Conservation (phyloP, 2,888 invertebrate species). For the Napeogenes sylphis region DNA sequence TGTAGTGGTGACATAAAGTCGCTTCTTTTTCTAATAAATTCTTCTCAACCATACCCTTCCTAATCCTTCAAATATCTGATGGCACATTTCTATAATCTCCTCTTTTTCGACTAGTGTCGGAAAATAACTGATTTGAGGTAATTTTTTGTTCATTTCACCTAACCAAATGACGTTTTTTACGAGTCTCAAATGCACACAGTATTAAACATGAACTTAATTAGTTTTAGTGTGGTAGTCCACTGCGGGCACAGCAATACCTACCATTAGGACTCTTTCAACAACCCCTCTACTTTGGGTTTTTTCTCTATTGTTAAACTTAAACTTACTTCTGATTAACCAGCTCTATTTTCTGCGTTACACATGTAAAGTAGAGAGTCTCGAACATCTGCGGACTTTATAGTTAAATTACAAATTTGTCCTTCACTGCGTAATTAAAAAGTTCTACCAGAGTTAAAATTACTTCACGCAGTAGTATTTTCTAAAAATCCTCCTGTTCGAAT, state of each 20-base stretch:
- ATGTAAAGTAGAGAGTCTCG: slow-evolving; percentile 87
- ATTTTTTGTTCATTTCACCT: slow-evolving; percentile 75
- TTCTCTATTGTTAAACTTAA: slow-evolving; percentile 84
- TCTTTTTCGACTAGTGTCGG: slow-evolving; percentile 73
- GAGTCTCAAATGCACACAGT: slow-evolving; percentile 81
- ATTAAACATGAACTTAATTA: slow-evolving; percentile 82
- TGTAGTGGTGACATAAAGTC: slow-evolving; percentile 54
- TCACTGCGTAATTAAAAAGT: slow-evolving; percentile 82
- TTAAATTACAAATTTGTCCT: slow-evolving; percentile 84
- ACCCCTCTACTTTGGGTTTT: slow-evolving; percentile 41
- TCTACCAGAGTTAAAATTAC: slow-evolving; percentile 72
- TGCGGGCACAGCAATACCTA: slow-evolving; percentile 83
- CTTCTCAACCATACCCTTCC: slow-evolving; percentile 55
- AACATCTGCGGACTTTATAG: slow-evolving; percentile 83
- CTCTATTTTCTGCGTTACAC: slow-evolving; percentile 88
- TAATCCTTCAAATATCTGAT: slow-evolving; percentile 81
- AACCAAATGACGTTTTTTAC: slow-evolving; percentile 77
- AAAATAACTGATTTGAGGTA: slow-evolving; percentile 57
- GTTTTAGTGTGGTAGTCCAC: slow-evolving; percentile 43
- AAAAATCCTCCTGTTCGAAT: slow-evolving; percentile 82
- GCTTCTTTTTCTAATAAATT: slow-evolving; percentile 43
- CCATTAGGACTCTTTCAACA: slow-evolving; percentile 79
- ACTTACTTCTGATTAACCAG: slow-evolving; percentile 85
- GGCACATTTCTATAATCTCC: slow-evolving; percentile 86
- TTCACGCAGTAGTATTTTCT: slow-evolving; percentile 75